Evolutionary conservation across 1,140 invertebrate genomes (phyloP).

Genomic region (Drosophila punjabiensis): DNA sequence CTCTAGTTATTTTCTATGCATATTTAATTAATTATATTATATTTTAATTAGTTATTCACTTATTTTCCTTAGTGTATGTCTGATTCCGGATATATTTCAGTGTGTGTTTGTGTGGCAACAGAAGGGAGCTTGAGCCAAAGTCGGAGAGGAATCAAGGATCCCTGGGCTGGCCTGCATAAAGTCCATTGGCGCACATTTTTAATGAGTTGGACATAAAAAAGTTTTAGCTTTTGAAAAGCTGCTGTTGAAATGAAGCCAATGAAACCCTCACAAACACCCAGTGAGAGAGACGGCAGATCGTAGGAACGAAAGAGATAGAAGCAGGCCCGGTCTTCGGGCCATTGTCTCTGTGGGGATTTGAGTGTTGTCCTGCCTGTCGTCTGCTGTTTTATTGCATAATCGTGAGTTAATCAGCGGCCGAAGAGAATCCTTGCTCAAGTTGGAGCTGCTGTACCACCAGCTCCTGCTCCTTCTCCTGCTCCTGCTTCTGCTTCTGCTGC

Average conservation of each 20-base stretch:
- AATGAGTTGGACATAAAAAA: constrained; percentile 84
- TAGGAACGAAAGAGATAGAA: not conserved
- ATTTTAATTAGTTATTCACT: not conserved
- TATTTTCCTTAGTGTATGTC: constrained; percentile 13
- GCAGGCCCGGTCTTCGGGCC: constrained; percentile 16
- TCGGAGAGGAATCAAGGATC: constrained; percentile 26
- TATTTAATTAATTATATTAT: not conserved
- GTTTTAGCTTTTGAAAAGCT: constrained; percentile 80
- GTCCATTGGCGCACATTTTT: constrained; percentile 81
- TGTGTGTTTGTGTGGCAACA: constrained; percentile 35
- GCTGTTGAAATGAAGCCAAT: constrained; percentile 77
- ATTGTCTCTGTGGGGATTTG: constrained; percentile 60
- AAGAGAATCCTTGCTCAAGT: constrained; percentile 21
- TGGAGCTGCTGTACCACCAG: not conserved
- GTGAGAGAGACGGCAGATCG: not conserved
- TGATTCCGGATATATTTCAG: constrained; percentile 16
- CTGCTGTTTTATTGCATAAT: constrained; percentile 82
- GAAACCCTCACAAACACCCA: constrained; percentile 49
- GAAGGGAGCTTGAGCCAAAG: constrained; percentile 29
- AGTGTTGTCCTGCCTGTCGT: constrained; percentile 66
- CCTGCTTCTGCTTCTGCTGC: too few relatives aligned
- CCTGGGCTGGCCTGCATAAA: constrained; percentile 47
- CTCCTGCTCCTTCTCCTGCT: not conserved
- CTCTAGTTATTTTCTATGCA: not conserved
- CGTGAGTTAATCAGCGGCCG: constrained; percentile 79